Base-by-base conservation (phyloP, 1,140 invertebrate genomes). In the Drosophila ercepeae region DNA sequence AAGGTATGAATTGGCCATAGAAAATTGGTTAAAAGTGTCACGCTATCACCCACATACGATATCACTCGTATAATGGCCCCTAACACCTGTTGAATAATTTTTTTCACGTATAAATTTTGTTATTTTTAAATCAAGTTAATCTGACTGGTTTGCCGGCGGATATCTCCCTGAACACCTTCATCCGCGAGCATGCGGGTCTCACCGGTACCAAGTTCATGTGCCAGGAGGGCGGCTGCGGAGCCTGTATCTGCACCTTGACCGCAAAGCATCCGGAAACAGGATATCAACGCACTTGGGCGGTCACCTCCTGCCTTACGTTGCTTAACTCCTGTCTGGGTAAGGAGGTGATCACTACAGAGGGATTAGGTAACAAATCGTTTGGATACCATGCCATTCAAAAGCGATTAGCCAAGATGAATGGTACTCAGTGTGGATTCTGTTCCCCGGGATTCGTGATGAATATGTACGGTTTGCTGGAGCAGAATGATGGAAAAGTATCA, bases 371-470 rank as follows among this genome's bases (percentile, higher is more conserved):
- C 79, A 93, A 92, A 69, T 91, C 91, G 55, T 92, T 89, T 1
- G 95, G 95, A 1, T 97, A 96, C 89, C 94, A 96, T 83, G 92
- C 93, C 4, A 92, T 96, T 23, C 95, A 96, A 91, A 93, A 93
- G 21, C 89, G 93, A 11, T 78, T 96, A 32, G 95, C 95, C 0
- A 92, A 93, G 36, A 94, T 94, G 79, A 95, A 95, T 91, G 96
- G 95, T 2, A 95, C 95, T 1, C 95, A 96, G 89, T 97, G 95
- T 84, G 96, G 96, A 0, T 97, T 94, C 90, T 97, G 96, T 70
- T 94, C 95, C 0, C 94, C 96, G 6, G 96, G 96, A 34, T 97
- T 96, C 94, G 93, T 97, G 14, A 97, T 97, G 96, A 95, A 95
- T 67, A 94, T 97, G 93, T 95, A 95, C 89, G 96, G 95, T 93